phyloP scores from a whole-genome alignment of 2,888 invertebrate species.

The Ormyrus nitidulus region DNA sequence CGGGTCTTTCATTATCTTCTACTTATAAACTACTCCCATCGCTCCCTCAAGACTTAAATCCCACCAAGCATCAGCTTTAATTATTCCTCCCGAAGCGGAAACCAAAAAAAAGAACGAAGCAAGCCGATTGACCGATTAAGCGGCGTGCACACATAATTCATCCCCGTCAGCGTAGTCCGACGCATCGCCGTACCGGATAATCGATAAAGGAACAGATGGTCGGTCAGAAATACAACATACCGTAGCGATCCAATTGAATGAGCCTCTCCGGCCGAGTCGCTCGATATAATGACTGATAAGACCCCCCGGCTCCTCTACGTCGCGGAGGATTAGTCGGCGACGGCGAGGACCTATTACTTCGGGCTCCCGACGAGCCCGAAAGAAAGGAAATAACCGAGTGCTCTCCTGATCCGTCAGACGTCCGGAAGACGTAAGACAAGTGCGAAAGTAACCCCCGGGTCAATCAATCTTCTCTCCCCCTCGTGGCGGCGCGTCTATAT shows the following conservation, averaged over 20 bases:
- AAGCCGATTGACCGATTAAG: no score
- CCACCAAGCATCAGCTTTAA: no score
- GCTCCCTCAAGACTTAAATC: no score
- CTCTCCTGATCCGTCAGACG: neutral
- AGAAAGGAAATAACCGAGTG: neutral
- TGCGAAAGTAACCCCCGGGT: conserved; percentile 40
- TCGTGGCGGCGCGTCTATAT: neutral
- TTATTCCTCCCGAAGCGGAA: no score
- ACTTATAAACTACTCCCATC: no score
- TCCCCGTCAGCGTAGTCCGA: no score
- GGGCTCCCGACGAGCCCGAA: neutral
- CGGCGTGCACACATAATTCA: no score
- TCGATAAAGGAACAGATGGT: no score
- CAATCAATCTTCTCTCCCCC: conserved; percentile 57
- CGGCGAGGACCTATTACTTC: neutral
- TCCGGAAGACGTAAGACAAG: conserved; percentile 31
- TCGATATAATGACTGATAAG: conserved; percentile 44
- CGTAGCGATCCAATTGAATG: conserved; percentile 9
- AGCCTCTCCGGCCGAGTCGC: neutral
- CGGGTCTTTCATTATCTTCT: no score
- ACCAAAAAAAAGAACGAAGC: no score
- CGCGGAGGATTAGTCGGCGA: neutral
- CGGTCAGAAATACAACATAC: no score
- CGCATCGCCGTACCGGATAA: no score
- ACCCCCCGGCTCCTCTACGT: neutral